These are phyloP conservation scores for Sphinx pinastri DNA, from an alignment of 2,888 invertebrate genomes.

Conservation along the genomic window DNA sequence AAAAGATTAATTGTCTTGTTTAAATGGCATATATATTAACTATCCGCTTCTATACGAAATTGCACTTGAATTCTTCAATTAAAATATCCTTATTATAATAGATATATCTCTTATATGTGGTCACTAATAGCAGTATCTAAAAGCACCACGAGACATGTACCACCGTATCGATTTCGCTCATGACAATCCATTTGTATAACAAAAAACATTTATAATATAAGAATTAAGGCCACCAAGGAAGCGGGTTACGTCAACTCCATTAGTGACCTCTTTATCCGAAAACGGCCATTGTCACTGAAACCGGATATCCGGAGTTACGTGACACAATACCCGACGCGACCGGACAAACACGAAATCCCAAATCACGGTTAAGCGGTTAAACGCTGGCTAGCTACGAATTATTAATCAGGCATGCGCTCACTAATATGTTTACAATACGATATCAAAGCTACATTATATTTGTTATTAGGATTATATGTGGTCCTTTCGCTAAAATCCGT, in stretches of 20 bases:
- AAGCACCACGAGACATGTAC: too few relatives aligned
- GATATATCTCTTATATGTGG: too few relatives aligned
- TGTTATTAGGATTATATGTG: background rate
- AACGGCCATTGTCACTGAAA: slow-evolving; percentile 36
- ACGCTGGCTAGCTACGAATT: background rate
- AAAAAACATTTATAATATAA: too few relatives aligned
- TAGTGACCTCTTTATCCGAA: slow-evolving; percentile 39
- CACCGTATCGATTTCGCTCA: too few relatives aligned
- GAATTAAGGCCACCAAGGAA: slow-evolving; percentile 18
- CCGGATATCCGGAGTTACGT: slow-evolving; percentile 39
- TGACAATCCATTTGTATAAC: too few relatives aligned
- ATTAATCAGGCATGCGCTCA: background rate
- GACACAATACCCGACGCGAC: slow-evolving; percentile 33
- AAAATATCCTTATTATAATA: too few relatives aligned
- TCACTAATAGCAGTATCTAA: too few relatives aligned
- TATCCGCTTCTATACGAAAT: too few relatives aligned
- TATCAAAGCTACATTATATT: background rate
- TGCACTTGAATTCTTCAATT: too few relatives aligned
- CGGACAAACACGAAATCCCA: slow-evolving; percentile 30
- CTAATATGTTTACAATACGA: background rate
- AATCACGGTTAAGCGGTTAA: slow-evolving; percentile 1
- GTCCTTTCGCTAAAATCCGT: background rate
- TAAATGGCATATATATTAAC: too few relatives aligned
- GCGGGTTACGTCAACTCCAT: slow-evolving; percentile 38
- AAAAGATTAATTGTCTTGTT: too few relatives aligned